These are phyloP conservation scores for Gymnogyps californianus DNA, from an alignment of 2,113 vertebrate genomes.

Conservation along the genomic window DNA sequence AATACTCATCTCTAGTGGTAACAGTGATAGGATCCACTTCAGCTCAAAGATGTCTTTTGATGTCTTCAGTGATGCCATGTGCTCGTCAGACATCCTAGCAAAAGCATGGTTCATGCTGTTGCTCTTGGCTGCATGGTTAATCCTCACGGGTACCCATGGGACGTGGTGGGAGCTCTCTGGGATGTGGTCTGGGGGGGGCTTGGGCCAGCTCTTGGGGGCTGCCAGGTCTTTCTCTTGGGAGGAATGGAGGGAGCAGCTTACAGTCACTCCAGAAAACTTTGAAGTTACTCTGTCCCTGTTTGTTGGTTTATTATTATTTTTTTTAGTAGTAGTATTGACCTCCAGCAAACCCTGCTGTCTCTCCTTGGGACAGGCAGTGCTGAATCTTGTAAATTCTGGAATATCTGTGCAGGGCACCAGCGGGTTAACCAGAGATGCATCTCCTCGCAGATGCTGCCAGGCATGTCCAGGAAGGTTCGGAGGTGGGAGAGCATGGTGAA, in stretches of 20 bases:
- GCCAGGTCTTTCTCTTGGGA: background rate
- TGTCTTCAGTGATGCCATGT: background rate
- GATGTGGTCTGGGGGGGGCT: background rate
- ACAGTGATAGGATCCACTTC: background rate
- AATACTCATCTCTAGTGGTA: background rate
- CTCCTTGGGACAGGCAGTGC: background rate
- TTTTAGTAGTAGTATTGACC: background rate
- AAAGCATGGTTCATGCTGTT: accelerated
- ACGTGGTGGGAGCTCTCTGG: background rate
- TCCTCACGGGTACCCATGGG: accelerated
- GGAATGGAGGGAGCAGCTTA: background rate
- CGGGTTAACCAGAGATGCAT: background rate
- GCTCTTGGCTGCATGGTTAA: background rate
- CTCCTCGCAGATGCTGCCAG: background rate
- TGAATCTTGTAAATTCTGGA: background rate
- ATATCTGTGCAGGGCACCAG: too few species aligned
- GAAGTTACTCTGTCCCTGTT: background rate
- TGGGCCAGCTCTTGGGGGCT: background rate
- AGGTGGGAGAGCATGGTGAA: background rate
- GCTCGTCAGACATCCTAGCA: background rate
- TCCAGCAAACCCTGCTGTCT: background rate
- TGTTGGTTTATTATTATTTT: background rate
- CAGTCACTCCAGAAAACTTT: background rate
- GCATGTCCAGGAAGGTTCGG: background rate
- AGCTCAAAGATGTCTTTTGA: background rate